Conservation (phyloP, 2,797 vertebrate genomes). For the Epinephelus coioides region DNA sequence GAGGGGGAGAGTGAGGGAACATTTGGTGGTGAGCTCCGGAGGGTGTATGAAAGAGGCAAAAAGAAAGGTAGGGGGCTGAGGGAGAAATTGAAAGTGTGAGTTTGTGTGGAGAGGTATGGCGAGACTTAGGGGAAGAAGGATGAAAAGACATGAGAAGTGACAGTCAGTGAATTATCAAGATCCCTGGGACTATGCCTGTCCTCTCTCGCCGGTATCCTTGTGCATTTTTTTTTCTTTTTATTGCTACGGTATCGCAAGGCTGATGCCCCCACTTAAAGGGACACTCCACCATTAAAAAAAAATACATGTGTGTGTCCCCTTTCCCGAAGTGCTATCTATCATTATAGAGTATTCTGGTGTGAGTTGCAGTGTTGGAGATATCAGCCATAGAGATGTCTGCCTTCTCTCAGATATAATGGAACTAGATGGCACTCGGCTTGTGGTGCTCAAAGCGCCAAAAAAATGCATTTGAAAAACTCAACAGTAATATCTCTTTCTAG, state of each 20-base stretch:
- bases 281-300: no score
- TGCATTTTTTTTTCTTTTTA: background rate
- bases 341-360: no score
- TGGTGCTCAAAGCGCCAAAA: no score
- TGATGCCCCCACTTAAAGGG: slow-evolving; percentile 32
- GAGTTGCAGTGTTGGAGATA: no score
- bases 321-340: no score
- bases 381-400: no score
- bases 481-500: no score
- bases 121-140: slow-evolving; percentile 14
- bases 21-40: slow-evolving; percentile 35
- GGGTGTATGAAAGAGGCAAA: slow-evolving; percentile 18
- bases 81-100: slow-evolving; percentile 34
- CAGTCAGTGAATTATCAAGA: slow-evolving; percentile 35
- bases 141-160: slow-evolving; percentile 36
- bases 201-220: slow-evolving; percentile 12
- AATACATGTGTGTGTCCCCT: no score
- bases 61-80: slow-evolving; percentile 10
- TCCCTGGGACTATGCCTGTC: slow-evolving; percentile 18
- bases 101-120: slow-evolving; percentile 6
- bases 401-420: no score
- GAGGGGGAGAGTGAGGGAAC: background rate
- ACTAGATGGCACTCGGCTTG: no score
- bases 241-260: slow-evolving; percentile 21
- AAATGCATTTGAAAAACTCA: no score